Evolutionary conservation across 2,113 vertebrate species (phyloP), one percentile per base, ranked within the genome.

Genomic region (Hydropotes inermis): DNA sequence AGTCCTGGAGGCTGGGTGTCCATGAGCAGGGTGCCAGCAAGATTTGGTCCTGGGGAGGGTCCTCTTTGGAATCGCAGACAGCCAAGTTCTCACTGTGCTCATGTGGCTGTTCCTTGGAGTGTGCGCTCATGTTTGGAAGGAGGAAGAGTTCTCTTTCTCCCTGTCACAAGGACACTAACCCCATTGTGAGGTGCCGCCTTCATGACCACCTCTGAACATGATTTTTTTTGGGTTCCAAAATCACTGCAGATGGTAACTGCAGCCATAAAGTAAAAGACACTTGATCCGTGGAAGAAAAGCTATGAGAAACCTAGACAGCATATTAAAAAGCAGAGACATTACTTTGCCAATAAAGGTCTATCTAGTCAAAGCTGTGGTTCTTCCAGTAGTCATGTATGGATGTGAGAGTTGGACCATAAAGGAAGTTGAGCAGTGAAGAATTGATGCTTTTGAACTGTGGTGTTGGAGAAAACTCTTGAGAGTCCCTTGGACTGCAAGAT

Each of bases 1-100:
- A 10, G 5, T 54, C 27, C 27, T 23, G 11, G 58, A 52, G 45
- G 45, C 58, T 64, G 30, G 30, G 47, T 0, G 0, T 36, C 33
- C 19, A 83, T 15, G 21, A 55, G 33, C 33, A 25, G 81, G 54
- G 21, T 12, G 9, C 21, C 23, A 33, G 14, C 23, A 4, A 13
- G 55, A 25, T 79, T 25, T 7, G 43, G 55, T 91, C 55, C 30
- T 7, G 30, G 43, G 2, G 43, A 81, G 55, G 43, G 21, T 36
- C 15, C 43, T 36, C 55, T 50, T 17, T 30, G 14, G 45, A 2
- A 0, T 15, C 1, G 2, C 11, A 36, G 82, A 19, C 30, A 5
- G 1, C 25, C 52, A 36, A 15, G 81, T n/a, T 14, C 39, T 36
- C 7, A 1, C 39, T 6, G 3, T 6, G 21, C 10, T 36, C 7